Conservation (phyloP, 2,113 vertebrate genomes). For the Corythaeola cristata region DNA sequence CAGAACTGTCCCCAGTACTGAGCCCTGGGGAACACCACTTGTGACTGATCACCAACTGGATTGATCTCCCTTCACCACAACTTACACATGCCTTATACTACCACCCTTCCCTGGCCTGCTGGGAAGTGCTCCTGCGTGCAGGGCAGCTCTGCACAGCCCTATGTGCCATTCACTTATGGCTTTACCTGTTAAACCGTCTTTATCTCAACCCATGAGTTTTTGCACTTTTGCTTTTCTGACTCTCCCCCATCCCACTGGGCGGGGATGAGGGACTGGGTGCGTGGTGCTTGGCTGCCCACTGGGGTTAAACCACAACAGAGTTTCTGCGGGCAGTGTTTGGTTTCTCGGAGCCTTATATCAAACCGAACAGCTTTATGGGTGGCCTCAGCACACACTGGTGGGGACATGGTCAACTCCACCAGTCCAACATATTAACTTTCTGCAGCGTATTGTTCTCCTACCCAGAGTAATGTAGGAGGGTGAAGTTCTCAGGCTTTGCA, state of each 20-base stretch:
- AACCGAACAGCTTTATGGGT: background rate
- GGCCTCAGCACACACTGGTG: background rate
- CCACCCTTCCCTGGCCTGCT: background rate
- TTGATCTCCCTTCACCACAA: too few relatives aligned
- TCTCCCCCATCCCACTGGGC: too few relatives aligned
- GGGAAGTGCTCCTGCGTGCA: background rate
- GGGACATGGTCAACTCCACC: rapidly evolving
- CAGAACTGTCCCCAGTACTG: too few relatives aligned
- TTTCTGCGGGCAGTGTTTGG: background rate
- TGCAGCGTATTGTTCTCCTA: background rate
- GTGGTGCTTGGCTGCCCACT: background rate
- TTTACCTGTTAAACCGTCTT: background rate
- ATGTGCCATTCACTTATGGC: too few relatives aligned
- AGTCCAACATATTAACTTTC: background rate
- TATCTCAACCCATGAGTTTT: background rate
- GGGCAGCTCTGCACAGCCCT: background rate
- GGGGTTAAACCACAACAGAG: background rate
- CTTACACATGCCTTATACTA: too few relatives aligned
- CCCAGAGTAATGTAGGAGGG: background rate
- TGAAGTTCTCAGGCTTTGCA: background rate
- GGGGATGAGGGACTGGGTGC: rapidly evolving
- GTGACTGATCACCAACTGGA: too few relatives aligned
- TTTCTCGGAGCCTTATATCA: background rate
- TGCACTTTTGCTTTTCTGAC: background rate
- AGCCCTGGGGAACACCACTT: too few relatives aligned